Percentiles rank a stretch among this genome's conserved stretches.
Conservation (phyloP, 1,140 invertebrate species). For the Drosophila baimaii region DNA sequence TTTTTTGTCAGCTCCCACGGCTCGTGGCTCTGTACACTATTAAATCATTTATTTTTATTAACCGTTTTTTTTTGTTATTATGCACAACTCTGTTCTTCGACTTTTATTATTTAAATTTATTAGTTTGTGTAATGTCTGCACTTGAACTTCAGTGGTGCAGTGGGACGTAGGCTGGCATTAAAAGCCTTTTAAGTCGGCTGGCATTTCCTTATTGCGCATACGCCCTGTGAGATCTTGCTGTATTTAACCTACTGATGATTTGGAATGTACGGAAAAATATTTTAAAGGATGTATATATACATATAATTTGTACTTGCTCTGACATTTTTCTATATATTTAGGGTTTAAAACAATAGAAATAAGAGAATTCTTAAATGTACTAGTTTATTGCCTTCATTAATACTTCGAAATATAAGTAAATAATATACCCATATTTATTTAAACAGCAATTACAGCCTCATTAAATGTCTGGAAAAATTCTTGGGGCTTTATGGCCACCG, state of each 20-base stretch:
- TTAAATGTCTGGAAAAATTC: neutral
- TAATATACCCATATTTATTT: neutral
- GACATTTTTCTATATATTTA: no score
- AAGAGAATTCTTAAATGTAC: neutral
- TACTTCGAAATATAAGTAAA: neutral
- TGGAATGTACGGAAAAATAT: neutral
- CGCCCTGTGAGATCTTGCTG: constrained; percentile 44
- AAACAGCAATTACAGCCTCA: constrained; percentile 1
- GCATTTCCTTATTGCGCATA: constrained; percentile 76
- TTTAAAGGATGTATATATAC: no score
- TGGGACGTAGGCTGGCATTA: constrained; percentile 40
- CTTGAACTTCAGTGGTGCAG: constrained; percentile 44
- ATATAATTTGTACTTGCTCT: no score
- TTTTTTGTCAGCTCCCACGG: constrained; percentile 10
- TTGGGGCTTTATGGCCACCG: neutral
- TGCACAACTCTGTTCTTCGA: constrained; percentile 2
- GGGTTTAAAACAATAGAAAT: no score
- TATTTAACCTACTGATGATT: constrained; percentile 11
- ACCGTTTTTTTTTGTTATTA: constrained; percentile 43
- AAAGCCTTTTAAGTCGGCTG: constrained; percentile 43
- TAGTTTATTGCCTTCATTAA: neutral
- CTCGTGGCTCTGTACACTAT: neutral
- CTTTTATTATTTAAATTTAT: constrained; percentile 3
- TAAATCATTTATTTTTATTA: constrained; percentile 51
- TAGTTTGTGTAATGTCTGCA: constrained; percentile 18